phyloP scores from a whole-genome alignment of 1,140 invertebrate species.

The Saccostrea cuccullata region DNA sequence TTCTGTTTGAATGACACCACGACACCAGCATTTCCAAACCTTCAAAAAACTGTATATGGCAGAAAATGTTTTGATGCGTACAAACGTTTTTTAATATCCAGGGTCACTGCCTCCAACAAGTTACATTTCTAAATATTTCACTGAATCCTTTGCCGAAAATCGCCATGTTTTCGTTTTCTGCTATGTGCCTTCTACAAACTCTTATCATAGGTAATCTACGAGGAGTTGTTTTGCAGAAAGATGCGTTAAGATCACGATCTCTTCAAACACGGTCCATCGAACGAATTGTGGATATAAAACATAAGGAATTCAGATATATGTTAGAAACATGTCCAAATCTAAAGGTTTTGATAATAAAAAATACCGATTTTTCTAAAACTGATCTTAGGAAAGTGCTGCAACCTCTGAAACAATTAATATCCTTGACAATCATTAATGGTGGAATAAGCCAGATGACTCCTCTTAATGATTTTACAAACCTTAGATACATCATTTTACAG shows the following conservation, averaged over 20 bases:
- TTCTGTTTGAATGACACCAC: not conserved
- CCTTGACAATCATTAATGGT: not conserved
- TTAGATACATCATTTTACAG: conserved; percentile 5
- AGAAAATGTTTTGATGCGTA: not conserved
- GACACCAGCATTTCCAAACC: not conserved
- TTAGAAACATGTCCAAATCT: not conserved
- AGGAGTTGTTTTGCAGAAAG: not conserved
- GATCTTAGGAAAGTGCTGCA: not conserved
- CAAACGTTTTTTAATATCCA: no score
- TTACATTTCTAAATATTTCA: not conserved
- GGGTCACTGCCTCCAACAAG: not conserved
- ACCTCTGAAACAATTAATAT: not conserved
- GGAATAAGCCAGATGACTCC: not conserved
- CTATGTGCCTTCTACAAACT: not conserved
- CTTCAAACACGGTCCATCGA: not conserved
- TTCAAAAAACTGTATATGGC: not conserved
- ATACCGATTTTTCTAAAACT: not conserved
- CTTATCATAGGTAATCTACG: not conserved
- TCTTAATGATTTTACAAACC: not conserved
- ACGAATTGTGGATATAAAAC: not conserved
- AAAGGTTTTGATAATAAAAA: not conserved
- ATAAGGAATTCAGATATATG: not conserved
- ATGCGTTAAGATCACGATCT: not conserved
- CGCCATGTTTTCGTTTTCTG: not conserved
- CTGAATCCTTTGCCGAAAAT: not conserved